Evolutionary conservation across 2,113 vertebrate species (phyloP).

Genomic region (Pavo muticus): DNA sequence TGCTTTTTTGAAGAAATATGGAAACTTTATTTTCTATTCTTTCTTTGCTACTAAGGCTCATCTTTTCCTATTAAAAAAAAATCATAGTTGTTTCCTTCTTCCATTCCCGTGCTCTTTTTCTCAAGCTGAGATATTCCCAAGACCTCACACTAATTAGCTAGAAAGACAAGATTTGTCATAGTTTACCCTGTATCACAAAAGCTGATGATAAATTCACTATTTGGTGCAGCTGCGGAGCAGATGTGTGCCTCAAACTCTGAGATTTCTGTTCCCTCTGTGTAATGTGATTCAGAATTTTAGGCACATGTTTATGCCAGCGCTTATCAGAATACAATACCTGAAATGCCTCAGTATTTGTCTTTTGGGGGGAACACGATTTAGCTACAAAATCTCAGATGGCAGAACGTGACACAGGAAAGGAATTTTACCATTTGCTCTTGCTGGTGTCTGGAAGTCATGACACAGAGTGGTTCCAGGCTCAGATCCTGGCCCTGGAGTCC

Average conservation of each 20-base stretch:
- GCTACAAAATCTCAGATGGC: background rate
- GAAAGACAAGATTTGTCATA: background rate
- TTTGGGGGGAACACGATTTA: background rate
- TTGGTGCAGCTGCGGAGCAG: conserved; percentile 14
- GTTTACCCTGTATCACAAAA: background rate
- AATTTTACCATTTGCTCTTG: background rate
- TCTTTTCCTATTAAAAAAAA: background rate
- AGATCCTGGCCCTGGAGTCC: background rate
- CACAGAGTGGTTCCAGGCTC: background rate
- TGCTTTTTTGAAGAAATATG: conserved; percentile 32
- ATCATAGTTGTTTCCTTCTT: background rate
- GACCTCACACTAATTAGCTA: conserved; percentile 14
- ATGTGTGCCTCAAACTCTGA: background rate
- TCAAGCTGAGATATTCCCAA: conserved; percentile 7
- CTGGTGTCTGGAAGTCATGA: background rate
- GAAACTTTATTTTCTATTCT: conserved; percentile 24
- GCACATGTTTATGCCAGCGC: background rate
- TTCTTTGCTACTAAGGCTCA: background rate
- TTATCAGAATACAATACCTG: background rate
- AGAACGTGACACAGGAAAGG: background rate
- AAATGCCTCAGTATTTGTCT: background rate
- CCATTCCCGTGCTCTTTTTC: background rate
- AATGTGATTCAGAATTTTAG: background rate
- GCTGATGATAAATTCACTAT: background rate
- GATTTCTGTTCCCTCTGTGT: background rate